phyloP scores from a whole-genome alignment of 2,113 vertebrate species.

The mouse (Mus musculus) region GRCm39 chr4:76446001-76446500 shows the following conservation, averaged over 20 bases:
- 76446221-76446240: background rate
- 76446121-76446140: background rate
- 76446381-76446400: background rate
- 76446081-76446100: background rate
- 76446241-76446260: background rate
- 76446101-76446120: background rate
- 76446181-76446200: background rate
- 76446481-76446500: background rate
- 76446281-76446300: background rate
- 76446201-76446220: background rate
- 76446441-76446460: background rate
- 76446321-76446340: background rate
- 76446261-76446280: background rate
- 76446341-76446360: background rate
- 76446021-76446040: background rate
- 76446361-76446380: background rate
- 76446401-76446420: background rate
- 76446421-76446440: background rate
- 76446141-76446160: background rate
- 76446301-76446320: background rate
- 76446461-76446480: background rate
- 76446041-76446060: background rate
- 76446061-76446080: background rate
- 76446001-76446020: background rate
- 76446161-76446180: background rate